These are phyloP conservation scores for Isichthys henryi DNA, from an alignment of 2,113 vertebrate species.

Conservation along the genomic window DNA sequence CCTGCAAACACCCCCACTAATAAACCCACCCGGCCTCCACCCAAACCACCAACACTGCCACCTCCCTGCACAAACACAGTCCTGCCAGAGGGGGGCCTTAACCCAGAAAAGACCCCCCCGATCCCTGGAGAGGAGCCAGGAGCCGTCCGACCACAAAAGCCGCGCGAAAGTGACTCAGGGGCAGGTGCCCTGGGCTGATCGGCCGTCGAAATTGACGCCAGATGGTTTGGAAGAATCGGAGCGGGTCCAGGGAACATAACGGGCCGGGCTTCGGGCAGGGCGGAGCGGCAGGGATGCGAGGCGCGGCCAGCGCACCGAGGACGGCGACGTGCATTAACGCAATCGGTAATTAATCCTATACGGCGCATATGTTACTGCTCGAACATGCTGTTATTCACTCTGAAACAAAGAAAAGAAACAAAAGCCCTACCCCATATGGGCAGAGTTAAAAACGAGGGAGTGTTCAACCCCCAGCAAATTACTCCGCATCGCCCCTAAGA, in stretches of 20 bases:
- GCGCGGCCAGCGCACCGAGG: neutral
- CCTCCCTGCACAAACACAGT: neutral
- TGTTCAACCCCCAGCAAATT: neutral
- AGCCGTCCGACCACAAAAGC: constrained; percentile 15
- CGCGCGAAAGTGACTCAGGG: constrained; percentile 11
- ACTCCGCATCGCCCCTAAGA: neutral
- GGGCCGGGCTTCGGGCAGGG: neutral
- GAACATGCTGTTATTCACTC: neutral
- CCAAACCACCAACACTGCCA: constrained; percentile 4
- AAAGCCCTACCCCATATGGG: neutral
- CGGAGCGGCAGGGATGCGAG: neutral
- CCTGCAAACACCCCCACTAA: neutral
- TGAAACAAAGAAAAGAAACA: neutral
- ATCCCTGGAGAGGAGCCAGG: constrained; percentile 17
- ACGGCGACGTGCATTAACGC: neutral
- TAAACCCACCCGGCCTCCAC: neutral
- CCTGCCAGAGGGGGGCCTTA: neutral
- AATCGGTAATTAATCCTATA: neutral
- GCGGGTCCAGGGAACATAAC: neutral
- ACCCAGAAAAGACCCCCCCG: neutral
- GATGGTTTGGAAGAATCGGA: constrained; percentile 19
- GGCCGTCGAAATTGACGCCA: constrained; percentile 1
- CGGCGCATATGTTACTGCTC: neutral
- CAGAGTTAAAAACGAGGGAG: neutral
- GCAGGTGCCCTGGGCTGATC: constrained; percentile 22